Evolutionary conservation across 2,797 vertebrate species (phyloP).

Genomic region (Pelodytes ibericus): DNA sequence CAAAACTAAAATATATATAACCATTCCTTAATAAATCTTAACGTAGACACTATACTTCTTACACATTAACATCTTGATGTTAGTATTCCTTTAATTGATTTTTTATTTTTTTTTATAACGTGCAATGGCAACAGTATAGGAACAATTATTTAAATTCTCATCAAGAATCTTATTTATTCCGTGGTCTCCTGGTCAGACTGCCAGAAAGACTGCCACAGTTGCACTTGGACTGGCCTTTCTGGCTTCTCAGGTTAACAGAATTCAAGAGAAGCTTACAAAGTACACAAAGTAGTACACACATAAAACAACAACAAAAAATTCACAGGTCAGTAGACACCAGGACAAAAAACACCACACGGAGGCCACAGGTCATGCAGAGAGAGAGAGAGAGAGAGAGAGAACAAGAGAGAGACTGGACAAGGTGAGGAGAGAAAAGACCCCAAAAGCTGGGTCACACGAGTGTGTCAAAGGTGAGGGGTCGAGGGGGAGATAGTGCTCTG

Average conservation of each 20-base stretch:
- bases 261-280: constrained; percentile 42
- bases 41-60: too few relatives aligned
- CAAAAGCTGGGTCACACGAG: constrained; percentile 60
- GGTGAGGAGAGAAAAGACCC: constrained; percentile 67
- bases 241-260: constrained; percentile 13
- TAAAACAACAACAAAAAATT: constrained; percentile 43
- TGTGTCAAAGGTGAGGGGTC: constrained; percentile 70
- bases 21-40: too few relatives aligned
- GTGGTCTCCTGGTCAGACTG: constrained; percentile 20
- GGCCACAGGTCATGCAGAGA: constrained; percentile 77
- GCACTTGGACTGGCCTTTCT: constrained; percentile 8
- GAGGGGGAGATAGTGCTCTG: constrained; percentile 69
- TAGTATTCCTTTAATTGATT: too few relatives aligned
- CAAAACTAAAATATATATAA: too few relatives aligned
- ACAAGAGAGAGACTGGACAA: constrained; percentile 63
- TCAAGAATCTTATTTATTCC: constrained; percentile 35
- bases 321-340: constrained; percentile 51
- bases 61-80: too few relatives aligned
- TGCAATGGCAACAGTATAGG: neutral
- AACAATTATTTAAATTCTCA: constrained; percentile 28
- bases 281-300: constrained; percentile 45
- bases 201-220: neutral
- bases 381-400: constrained; percentile 56
- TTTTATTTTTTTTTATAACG: too few relatives aligned
- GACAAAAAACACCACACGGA: constrained; percentile 64